Evolutionary conservation across 2,888 invertebrate genomes (phyloP), one percentile per base, ranked within the genome.

Genomic region (Polymixis lichenea): DNA sequence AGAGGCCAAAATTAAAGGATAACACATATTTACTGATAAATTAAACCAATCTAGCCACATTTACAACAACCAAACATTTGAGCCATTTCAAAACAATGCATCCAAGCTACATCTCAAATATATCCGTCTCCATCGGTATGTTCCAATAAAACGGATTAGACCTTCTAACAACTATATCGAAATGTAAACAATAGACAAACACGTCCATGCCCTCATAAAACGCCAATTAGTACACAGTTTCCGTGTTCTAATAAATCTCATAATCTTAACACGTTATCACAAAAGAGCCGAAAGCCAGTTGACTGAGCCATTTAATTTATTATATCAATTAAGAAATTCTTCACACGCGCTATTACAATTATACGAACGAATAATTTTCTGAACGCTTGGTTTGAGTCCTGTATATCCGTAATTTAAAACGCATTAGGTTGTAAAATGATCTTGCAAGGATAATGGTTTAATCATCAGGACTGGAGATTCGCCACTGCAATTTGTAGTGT

Each of bases 301-400:
- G 83, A 84, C 88, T 77, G 81, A 88, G 90, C 89, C 91, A 90
- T 93, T 93, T 93, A 92, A 94, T 95, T 95, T 94, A 95, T 95
- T 93, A 89, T 91, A 92, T 94, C 94, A 95, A 96, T 96, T 95
- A 95, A 93, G 89, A 88, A 92, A 94, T 95, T 94, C 92, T 95
- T 94, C 92, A 94, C 93, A 93, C 94, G 90, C 90, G 89, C 88
- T 90, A 92, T 86, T 89, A 90, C 88, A 90, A 91, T 90, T 87
- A 88, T 83, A 83, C 83, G 86, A 86, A 85, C 78, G 88, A 81
- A 77, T 77, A 77, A 82, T 77, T 81, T 38, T 84, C 32, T 84
- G 51, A 64, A 84, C 69, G 75, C 49, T 72, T 70, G 61, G 55
- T 80, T 75, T 64, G 53, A 80, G 75, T 80, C 28, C 60, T 72